phyloP scores from a whole-genome alignment of 2,113 vertebrate genomes.

The Lophotis ruficrista region DNA sequence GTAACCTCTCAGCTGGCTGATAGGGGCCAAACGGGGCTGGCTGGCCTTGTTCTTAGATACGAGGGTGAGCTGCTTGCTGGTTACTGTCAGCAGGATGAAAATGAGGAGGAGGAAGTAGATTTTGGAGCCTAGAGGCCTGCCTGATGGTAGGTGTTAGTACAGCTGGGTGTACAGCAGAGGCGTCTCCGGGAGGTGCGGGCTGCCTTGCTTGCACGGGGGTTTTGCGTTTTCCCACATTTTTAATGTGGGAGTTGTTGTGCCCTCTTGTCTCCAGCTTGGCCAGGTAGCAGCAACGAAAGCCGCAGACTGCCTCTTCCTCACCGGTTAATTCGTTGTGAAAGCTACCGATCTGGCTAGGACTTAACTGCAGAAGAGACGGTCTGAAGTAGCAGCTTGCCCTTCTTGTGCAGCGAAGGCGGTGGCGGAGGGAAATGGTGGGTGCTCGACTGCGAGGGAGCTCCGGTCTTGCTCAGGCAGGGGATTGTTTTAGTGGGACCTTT shows the following conservation, averaged over 20 bases:
- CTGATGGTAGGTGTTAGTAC: neutral
- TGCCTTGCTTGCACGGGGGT: neutral
- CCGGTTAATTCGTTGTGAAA: neutral
- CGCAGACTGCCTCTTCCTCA: neutral
- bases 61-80: neutral
- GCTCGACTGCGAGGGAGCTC: neutral
- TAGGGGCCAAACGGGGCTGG: neutral
- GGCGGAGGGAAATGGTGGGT: neutral
- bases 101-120: neutral
- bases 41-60: neutral
- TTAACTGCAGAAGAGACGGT: neutral
- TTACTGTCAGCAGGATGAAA: rapidly evolving
- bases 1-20: neutral
- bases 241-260: neutral
- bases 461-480: neutral
- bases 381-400: neutral
- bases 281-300: neutral
- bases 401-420: neutral
- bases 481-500: neutral
- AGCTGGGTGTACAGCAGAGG: neutral
- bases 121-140: neutral
- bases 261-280: neutral
- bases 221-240: neutral
- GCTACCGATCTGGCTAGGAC: neutral
- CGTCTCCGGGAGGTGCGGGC: neutral